Evolutionary conservation across 2,113 vertebrate genomes (phyloP).

Genomic region (Mohoua ochrocephala): DNA sequence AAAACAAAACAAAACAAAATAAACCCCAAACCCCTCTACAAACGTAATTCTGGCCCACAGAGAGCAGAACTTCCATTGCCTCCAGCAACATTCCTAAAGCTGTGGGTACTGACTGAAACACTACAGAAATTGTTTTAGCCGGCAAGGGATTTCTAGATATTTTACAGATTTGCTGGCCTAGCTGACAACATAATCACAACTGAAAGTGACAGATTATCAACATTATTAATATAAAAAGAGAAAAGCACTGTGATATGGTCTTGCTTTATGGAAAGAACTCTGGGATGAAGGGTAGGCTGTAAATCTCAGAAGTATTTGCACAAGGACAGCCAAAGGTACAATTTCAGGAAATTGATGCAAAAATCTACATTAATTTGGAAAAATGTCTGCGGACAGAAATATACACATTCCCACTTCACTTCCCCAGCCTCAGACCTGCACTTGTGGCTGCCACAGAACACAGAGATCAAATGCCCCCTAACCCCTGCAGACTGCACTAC

Average conservation of each 20-base stretch:
- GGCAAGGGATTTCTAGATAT: constrained; percentile 68
- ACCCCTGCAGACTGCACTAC: neutral
- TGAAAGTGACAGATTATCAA: constrained; percentile 74
- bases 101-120: constrained; percentile 61
- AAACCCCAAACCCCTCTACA: neutral
- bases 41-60: constrained; percentile 23
- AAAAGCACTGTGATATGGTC: constrained; percentile 45
- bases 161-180: constrained; percentile 74
- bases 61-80: constrained; percentile 52
- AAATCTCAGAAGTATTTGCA: constrained; percentile 17
- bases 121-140: constrained; percentile 68
- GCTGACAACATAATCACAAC: constrained; percentile 76
- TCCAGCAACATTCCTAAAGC: constrained; percentile 55
- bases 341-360: neutral
- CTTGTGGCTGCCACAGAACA: neutral
- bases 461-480: neutral
- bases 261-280: constrained; percentile 53
- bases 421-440: neutral
- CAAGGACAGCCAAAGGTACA: neutral
- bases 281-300: neutral
- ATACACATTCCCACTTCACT: neutral
- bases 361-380: neutral
- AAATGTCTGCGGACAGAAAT: neutral
- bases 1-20: constrained; percentile 35
- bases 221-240: constrained; percentile 66